These are phyloP conservation scores for Crambe crambe DNA, from an alignment of 37 sponge, comb jelly and placozoan species.

Conservation along the genomic window DNA sequence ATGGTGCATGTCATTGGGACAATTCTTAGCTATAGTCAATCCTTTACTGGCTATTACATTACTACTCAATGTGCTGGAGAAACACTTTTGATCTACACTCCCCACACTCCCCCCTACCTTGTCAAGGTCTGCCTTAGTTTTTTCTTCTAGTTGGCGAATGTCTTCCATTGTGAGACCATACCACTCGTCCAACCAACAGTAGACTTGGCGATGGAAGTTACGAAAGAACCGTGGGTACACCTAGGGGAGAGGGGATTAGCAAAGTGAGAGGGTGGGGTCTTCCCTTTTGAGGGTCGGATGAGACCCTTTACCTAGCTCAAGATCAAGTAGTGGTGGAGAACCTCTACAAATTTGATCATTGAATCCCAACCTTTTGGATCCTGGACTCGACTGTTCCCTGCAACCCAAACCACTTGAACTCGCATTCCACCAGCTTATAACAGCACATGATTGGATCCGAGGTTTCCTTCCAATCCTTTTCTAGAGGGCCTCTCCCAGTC, in stretches of 20 bases:
- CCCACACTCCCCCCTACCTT: too few species aligned
- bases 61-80: too few species aligned
- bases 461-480: slow-evolving; percentile 74
- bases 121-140: slow-evolving; percentile 86
- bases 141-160: slow-evolving; percentile 77
- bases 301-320: too few species aligned
- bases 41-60: too few species aligned
- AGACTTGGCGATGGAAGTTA: slow-evolving; percentile 89
- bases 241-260: slow-evolving; percentile 24
- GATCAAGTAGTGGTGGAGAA: too few species aligned
- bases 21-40: too few species aligned
- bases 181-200: slow-evolving; percentile 91
- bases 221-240: slow-evolving; percentile 84
- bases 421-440: slow-evolving; percentile 92
- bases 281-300: too few species aligned
- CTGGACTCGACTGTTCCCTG: slow-evolving; percentile 81
- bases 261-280: too few species aligned
- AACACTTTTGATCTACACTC: too few species aligned
- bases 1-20: too few species aligned
- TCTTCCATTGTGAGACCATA: slow-evolving; percentile 91
- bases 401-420: slow-evolving; percentile 95
- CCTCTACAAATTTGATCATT: too few species aligned
- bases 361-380: slow-evolving; percentile 62
- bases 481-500: slow-evolving; percentile 76
- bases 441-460: slow-evolving; percentile 74